phyloP scores from a whole-genome alignment of 1,140 invertebrate genomes.

The Monochamus saltuarius region DNA sequence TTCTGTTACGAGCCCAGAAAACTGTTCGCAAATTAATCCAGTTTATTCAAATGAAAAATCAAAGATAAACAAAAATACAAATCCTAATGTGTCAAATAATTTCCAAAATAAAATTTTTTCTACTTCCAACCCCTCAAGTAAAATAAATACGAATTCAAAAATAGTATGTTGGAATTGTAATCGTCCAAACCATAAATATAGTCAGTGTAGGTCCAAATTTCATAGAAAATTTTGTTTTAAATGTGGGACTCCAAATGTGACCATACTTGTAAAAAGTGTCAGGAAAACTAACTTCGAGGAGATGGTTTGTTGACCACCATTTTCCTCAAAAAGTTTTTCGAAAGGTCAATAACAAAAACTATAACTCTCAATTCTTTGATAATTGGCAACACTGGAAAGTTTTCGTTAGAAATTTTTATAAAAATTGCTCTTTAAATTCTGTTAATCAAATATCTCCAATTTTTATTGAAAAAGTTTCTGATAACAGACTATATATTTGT shows the following conservation, averaged over 20 bases:
- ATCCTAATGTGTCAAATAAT: too few relatives aligned
- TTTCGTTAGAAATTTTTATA: too few relatives aligned
- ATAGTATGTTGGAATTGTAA: slow-evolving; percentile 4
- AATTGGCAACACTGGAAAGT: too few relatives aligned
- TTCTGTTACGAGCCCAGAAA: not conserved
- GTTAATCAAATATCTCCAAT: too few relatives aligned
- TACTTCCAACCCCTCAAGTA: not conserved
- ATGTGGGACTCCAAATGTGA: not conserved
- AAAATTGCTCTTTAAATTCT: too few relatives aligned
- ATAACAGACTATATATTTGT: too few relatives aligned
- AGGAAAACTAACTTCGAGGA: not conserved
- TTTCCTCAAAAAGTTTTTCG: not conserved
- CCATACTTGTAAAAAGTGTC: not conserved
- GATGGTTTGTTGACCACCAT: not conserved
- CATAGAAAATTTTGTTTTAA: not conserved
- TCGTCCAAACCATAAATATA: not conserved
- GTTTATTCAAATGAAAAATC: not conserved
- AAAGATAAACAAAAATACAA: not conserved
- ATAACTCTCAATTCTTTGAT: not conserved
- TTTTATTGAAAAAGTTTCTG: too few relatives aligned
- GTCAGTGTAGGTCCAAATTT: not conserved
- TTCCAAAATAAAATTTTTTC: slow-evolving; percentile 1
- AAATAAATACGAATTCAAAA: not conserved
- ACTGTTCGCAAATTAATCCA: not conserved
- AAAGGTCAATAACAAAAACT: not conserved